phyloP scores from a whole-genome alignment of 1,140 invertebrate genomes.

The Nasonia vitripennis region DNA sequence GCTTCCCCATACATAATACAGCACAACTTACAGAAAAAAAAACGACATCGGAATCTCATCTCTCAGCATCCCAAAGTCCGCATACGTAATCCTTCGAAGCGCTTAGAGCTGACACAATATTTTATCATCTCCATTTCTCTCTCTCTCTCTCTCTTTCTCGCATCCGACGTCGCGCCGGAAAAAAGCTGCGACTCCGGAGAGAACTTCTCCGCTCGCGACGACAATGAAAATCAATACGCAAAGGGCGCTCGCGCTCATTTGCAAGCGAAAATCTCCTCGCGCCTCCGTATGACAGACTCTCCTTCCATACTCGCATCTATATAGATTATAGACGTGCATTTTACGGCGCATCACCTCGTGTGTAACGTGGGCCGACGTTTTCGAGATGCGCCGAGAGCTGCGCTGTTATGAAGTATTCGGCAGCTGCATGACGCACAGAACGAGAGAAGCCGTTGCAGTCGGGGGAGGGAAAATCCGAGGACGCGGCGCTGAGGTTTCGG shows the following conservation, averaged over 20 bases:
- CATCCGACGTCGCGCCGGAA: neutral
- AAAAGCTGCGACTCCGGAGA: neutral
- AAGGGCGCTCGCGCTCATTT: slow-evolving; percentile 31
- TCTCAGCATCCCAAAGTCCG: too few relatives aligned
- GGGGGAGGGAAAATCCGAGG: slow-evolving; percentile 8
- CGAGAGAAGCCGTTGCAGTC: neutral
- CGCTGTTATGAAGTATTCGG: neutral
- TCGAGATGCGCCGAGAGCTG: too few relatives aligned
- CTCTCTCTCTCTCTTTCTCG: neutral
- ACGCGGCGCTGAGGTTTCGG: neutral
- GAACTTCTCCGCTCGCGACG: neutral
- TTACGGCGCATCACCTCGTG: neutral
- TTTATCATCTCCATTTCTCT: too few relatives aligned
- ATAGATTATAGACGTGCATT: neutral
- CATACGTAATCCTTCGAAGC: too few relatives aligned
- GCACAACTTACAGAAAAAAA: too few relatives aligned
- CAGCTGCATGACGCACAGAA: neutral
- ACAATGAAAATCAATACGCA: slow-evolving; percentile 43
- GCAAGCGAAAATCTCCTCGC: slow-evolving; percentile 21
- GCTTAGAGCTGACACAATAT: too few relatives aligned
- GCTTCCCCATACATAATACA: too few relatives aligned
- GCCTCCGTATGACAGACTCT: too few relatives aligned
- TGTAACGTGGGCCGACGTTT: too few relatives aligned
- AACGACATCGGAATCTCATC: too few relatives aligned
- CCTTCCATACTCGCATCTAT: too few relatives aligned